These are phyloP conservation scores for Latheticus oryzae DNA, from an alignment of 2,888 invertebrate genomes.

Conservation along the genomic window DNA sequence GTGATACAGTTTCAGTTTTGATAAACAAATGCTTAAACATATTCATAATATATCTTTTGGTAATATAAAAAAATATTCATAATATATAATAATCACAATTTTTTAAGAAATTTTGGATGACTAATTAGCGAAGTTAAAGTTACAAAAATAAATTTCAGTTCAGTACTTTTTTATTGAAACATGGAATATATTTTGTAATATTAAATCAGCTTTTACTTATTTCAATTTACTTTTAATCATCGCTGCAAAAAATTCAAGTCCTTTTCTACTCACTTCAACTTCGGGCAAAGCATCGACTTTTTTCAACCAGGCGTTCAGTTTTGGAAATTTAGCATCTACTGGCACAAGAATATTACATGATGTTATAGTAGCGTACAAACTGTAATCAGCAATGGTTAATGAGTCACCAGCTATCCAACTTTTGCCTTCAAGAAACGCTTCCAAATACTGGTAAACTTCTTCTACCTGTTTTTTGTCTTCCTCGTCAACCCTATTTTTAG, in stretches of 20 bases:
- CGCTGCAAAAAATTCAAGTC: slow-evolving; percentile 1
- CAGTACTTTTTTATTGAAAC: too few relatives aligned
- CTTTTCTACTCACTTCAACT: slow-evolving; percentile 5
- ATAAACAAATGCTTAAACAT: too few relatives aligned
- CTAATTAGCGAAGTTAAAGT: too few relatives aligned
- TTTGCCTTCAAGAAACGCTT: slow-evolving; percentile 49
- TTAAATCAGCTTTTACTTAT: too few relatives aligned
- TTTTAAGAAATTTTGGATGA: too few relatives aligned
- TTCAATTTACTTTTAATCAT: slow-evolving; percentile 8
- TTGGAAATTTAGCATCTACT: slow-evolving; percentile 8
- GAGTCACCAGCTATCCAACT: slow-evolving; percentile 54
- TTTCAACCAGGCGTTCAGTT: slow-evolving; percentile 6
- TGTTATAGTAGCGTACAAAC: slow-evolving; percentile 37
- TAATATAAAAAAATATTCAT: too few relatives aligned
- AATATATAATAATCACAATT: too few relatives aligned
- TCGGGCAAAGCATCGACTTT: slow-evolving; percentile 6
- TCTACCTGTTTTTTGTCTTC: slow-evolving; percentile 60
- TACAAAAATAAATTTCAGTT: too few relatives aligned
- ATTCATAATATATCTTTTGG: too few relatives aligned
- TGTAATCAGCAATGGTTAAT: slow-evolving; percentile 58
- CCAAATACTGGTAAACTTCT: slow-evolving; percentile 50
- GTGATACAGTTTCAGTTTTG: too few relatives aligned
- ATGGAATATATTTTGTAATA: too few relatives aligned
- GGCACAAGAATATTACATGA: slow-evolving; percentile 5
- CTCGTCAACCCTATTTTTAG: slow-evolving; percentile 49